These are phyloP conservation scores for Myotis lucifugus DNA, from an alignment of 2,113 vertebrate species.

Conservation along the genomic window DNA sequence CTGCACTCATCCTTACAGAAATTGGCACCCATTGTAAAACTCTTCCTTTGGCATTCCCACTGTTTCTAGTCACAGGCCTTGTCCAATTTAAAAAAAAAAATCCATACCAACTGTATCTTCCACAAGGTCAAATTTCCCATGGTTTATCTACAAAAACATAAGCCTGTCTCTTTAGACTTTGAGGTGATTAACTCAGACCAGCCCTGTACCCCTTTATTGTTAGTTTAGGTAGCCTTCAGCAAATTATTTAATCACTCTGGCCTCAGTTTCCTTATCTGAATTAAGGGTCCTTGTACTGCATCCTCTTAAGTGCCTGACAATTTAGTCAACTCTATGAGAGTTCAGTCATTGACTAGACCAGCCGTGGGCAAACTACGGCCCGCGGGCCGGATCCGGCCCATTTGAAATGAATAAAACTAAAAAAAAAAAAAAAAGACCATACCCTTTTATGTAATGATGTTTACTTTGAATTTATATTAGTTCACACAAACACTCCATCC, in stretches of 20 bases:
- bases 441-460: no score
- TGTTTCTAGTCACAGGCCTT: neutral
- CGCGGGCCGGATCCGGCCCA: no score
- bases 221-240: neutral
- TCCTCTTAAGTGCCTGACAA: neutral
- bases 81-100: neutral
- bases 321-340: neutral
- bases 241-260: slow-evolving; percentile 5
- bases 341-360: neutral
- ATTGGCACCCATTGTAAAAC: neutral
- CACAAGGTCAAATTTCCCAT: neutral
- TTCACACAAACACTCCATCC: no score
- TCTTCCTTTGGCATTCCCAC: neutral
- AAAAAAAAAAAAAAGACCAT: no score
- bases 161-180: neutral
- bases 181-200: neutral
- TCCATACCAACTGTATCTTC: neutral
- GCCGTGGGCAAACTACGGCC: no score
- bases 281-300: neutral
- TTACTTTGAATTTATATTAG: no score
- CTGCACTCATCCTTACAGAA: neutral
- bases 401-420: no score
- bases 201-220: neutral
- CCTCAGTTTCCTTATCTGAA: neutral
- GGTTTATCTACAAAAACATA: neutral